Conservation (phyloP, 2,113 vertebrate species). For the Sterrhoptilus dennistouni region DNA sequence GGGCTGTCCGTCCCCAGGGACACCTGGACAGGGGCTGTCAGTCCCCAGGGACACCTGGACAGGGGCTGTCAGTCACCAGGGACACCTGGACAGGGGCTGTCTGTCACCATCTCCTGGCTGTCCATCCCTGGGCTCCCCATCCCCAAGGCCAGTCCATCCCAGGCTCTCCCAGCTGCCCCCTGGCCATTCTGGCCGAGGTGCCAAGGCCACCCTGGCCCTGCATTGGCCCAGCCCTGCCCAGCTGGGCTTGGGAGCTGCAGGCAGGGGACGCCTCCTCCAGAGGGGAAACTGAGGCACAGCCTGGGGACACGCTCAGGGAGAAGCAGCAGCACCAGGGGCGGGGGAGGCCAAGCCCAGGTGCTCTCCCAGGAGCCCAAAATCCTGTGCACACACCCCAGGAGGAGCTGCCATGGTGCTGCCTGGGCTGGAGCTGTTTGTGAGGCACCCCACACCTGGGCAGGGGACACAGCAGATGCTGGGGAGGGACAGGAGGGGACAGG, state of each 20-base stretch:
- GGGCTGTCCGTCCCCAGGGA: accelerated
- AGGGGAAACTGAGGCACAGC: not conserved
- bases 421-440: not conserved
- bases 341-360: accelerated
- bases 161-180: not conserved
- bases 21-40: not conserved
- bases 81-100: not conserved
- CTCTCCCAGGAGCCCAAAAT: not conserved
- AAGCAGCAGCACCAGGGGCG: not conserved
- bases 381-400: not conserved
- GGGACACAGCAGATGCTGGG: not conserved
- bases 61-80: no score
- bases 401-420: not conserved
- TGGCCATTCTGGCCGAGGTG: accelerated
- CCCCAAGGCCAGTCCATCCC: not conserved
- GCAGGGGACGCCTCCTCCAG: not conserved
- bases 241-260: not conserved
- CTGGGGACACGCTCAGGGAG: not conserved
- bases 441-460: not conserved
- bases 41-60: not conserved
- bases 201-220: accelerated
- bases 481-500: not conserved
- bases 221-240: not conserved
- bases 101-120: no score
- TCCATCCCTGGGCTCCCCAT: not conserved